Base-by-base conservation (phyloP, 2,113 vertebrate genomes). In the Sander lucioperca region DNA sequence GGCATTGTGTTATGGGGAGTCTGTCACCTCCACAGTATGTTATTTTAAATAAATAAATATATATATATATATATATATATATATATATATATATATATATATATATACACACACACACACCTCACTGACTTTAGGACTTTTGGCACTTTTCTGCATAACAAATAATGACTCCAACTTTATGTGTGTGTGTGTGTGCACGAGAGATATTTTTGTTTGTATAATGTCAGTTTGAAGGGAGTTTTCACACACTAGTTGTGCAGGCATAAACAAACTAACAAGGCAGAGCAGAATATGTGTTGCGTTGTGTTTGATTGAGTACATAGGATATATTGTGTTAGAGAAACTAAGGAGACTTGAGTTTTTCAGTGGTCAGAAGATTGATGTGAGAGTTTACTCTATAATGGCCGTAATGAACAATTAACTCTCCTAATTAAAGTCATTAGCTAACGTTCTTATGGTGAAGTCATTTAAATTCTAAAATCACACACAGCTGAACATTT, bases 1-100 rank as follows among this genome's bases (percentile, higher is more conserved):
- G 66, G 85, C 66, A 43, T 74, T 83, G 19, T 79, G 84, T 82
- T 82, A 59, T 64, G 25, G 62, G 39, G 3, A 65, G 65, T 81
- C 39, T 54, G 59, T 77, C 83, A 87, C 65, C 33, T 72, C 67
- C 51, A 69, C 58, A 57, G 8, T 45, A 8, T 59, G 19, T 54
- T 10, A 7, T 47, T 80, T 70, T 39, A 47, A 25, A 48, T 64
- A n/a, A n/a, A n/a, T n/a, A n/a, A n/a, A 23, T 71, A 58, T 23
- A 39, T 33, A 56, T 23, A 43, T 45, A 53, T 64, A 23, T 71
- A 58, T 23, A 39, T 33, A 56, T 23, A 43, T 45, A 53, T 64
- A 23, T 71, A 58, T 23, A 39, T 33, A 56, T 23, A 43, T 45
- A 53, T 64, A 23, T 71, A 58, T 64, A 23, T 71, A 58, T 23